Conservation (phyloP, 2,113 vertebrate species). For the Serilophus lunatus region DNA sequence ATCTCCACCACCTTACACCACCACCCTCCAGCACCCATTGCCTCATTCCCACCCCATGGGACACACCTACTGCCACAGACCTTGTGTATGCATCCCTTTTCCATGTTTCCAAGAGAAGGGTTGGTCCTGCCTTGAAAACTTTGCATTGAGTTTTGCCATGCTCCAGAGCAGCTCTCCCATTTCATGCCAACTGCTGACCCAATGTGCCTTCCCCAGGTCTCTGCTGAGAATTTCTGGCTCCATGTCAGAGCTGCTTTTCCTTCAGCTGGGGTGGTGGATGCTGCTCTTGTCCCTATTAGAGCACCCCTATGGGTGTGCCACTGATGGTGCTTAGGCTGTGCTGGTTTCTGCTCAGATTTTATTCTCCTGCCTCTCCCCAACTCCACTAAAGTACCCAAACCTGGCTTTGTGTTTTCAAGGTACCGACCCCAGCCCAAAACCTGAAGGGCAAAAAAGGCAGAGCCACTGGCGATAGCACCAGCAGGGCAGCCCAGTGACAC, state of each 20-base stretch:
- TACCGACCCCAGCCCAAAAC: background rate
- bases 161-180: background rate
- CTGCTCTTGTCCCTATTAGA: background rate
- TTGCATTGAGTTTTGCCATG: background rate
- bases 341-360: background rate
- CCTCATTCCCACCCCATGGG: background rate
- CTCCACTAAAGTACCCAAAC: background rate
- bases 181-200: background rate
- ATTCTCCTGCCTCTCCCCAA: background rate
- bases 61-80: rapidly evolving
- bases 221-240: background rate
- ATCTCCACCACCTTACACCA: background rate
- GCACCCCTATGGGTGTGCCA: background rate
- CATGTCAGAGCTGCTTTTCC: background rate
- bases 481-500: background rate
- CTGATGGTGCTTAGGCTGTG: background rate
- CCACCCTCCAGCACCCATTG: rapidly evolving
- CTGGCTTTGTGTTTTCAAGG: background rate
- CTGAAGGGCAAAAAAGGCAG: background rate
- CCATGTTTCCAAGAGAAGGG: background rate
- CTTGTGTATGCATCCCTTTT: background rate
- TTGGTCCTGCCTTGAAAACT: background rate
- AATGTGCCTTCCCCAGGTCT: background rate
- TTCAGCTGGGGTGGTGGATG: rapidly evolving
- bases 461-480: background rate